These are phyloP conservation scores for Corythoichthys intestinalis DNA, from an alignment of 2,113 vertebrate species.

Conservation along the genomic window DNA sequence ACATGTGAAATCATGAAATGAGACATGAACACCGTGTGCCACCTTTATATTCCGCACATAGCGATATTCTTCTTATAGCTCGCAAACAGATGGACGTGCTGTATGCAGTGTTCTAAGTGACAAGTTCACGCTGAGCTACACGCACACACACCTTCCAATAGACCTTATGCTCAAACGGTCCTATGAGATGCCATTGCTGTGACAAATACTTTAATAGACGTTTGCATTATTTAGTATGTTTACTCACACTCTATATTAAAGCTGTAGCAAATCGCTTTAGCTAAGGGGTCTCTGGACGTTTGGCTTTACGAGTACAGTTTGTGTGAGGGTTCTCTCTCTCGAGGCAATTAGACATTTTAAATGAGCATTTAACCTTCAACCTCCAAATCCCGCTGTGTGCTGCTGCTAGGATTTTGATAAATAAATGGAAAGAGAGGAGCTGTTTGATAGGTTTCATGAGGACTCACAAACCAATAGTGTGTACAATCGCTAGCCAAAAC, in stretches of 20 bases:
- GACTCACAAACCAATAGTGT: neutral
- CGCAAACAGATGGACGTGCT: slow-evolving; percentile 5
- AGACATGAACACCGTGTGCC: neutral
- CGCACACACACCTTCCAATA: neutral
- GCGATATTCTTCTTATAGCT: slow-evolving; percentile 4
- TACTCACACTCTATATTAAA: slow-evolving; percentile 23
- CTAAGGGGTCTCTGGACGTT: slow-evolving; percentile 18
- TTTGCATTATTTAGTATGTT: slow-evolving; percentile 59
- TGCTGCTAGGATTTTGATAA: slow-evolving; percentile 2
- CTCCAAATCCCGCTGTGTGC: slow-evolving; percentile 19
- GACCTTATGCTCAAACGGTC: neutral
- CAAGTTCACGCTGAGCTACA: slow-evolving; percentile 2
- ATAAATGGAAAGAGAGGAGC: slow-evolving; percentile 11
- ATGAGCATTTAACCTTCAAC: slow-evolving; percentile 10
- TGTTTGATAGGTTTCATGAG: slow-evolving; percentile 25
- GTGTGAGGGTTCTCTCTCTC: neutral
- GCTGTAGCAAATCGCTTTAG: slow-evolving; percentile 11
- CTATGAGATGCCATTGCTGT: slow-evolving; percentile 10
- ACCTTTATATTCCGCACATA: neutral
- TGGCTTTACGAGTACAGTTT: slow-evolving; percentile 11
- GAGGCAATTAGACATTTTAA: slow-evolving; percentile 4
- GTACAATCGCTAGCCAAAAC: neutral
- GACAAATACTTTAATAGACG: slow-evolving; percentile 42
- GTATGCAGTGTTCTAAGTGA: neutral
- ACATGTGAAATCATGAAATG: neutral